Base-by-base conservation (phyloP, 2,113 vertebrate species). In the Zosterops pallidus region DNA sequence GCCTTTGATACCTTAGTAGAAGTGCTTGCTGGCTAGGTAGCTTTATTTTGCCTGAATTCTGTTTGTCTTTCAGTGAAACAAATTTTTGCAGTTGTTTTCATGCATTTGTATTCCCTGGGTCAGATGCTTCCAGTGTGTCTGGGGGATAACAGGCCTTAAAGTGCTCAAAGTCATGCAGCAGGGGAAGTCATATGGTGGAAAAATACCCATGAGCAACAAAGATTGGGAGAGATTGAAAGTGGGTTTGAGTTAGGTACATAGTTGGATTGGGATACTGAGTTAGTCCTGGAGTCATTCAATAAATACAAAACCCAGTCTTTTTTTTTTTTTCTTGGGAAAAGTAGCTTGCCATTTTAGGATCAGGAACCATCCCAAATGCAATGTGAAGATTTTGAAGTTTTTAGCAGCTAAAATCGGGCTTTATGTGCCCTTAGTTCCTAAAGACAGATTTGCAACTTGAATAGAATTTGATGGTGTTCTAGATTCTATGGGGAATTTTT, bases 281-380 rank as follows among this genome's bases (percentile, higher is more conserved):
- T 79, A 24, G 8, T 60, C 16, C 6, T 56, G 64, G 31, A 87
- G 17, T 57, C 21, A 14, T 59, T 9, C 49, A 35, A 53, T 53
- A 1, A 62, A 8, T 49, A 8, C 22, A 59, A 71, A 79, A 71
- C 35, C 5, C 12, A 47, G 7, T 14, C 4, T 25, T 37, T 37
- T 76, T 39, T 37, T n/a, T 76, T 39, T 59, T 42, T 5, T 24
- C 39, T 28, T 9, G 84, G 29, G 16, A 76, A 55, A 16, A 15
- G 19, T 44, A 20, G 14, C 12, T 41, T 72, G 14, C 17, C 5
- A 4, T 74, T 74, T 65, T 63, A 65, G 55, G 19, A 47, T 70
- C 55, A 53, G 25, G 15, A 82, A 5, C 29, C 0, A 0, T 67
- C 47, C 19, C 11, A 67, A 81, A 69, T 17, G 16, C 2, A 4